Conservation (phyloP, 2,797 vertebrate genomes). For the Molossus alvarezi region DNA sequence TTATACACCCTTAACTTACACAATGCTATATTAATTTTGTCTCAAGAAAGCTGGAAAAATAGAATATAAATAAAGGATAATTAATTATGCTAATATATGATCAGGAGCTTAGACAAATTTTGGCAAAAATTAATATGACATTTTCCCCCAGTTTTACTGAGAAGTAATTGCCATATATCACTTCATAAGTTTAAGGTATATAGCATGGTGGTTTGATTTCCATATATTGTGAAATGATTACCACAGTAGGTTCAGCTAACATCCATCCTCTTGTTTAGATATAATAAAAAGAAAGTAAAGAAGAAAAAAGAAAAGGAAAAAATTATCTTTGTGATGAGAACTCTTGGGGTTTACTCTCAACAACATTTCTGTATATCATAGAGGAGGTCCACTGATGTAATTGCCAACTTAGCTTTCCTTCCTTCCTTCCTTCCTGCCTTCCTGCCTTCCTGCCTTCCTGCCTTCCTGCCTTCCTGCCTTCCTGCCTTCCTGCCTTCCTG, state of each 20-base stretch:
- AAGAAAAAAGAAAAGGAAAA: not conserved
- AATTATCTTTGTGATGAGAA: not conserved
- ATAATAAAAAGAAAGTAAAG: not conserved
- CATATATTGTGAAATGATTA: not conserved
- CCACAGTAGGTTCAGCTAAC: not conserved
- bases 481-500: too few relatives aligned
- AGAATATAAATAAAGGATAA: not conserved
- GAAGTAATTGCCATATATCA: too few relatives aligned
- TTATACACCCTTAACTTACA: too few relatives aligned
- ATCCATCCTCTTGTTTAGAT: not conserved
- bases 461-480: too few relatives aligned
- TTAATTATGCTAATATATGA: not conserved
- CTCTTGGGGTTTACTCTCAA: not conserved
- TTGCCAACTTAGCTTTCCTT: not conserved
- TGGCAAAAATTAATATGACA: not conserved
- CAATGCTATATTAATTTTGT: not conserved
- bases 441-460: too few relatives aligned
- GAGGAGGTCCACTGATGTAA: not conserved
- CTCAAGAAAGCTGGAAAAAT: not conserved
- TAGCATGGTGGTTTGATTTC: not conserved
- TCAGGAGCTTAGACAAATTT: not conserved
- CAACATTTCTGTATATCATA: not conserved
- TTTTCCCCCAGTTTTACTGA: too few relatives aligned
- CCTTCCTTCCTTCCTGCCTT: too few relatives aligned
- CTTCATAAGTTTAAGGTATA: not conserved